phyloP scores from a whole-genome alignment of 2,888 invertebrate species.

The Cheilosia pagana region DNA sequence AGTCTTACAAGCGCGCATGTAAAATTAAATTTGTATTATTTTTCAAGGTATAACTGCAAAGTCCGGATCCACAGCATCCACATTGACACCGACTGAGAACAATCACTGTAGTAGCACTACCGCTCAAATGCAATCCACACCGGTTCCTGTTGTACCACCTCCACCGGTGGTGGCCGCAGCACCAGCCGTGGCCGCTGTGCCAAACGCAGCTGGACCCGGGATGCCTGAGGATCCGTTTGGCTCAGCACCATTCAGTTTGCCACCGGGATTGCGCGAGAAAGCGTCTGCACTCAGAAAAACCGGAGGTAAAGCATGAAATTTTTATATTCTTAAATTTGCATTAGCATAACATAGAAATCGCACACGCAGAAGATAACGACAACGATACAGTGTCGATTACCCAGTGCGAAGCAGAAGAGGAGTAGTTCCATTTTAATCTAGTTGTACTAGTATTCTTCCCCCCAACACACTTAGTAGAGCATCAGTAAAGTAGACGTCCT shows the following conservation, averaged over 20 bases:
- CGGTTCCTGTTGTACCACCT: slow-evolving; percentile 58
- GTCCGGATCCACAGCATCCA: slow-evolving; percentile 82
- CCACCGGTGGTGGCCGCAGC: slow-evolving; percentile 38
- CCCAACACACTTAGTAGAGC: slow-evolving; percentile 58
- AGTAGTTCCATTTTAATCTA: slow-evolving; percentile 71
- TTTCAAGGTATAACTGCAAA: slow-evolving; percentile 82
- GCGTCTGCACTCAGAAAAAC: slow-evolving; percentile 83
- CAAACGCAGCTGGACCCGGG: slow-evolving; percentile 77
- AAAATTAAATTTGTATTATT: neutral
- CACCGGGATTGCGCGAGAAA: slow-evolving; percentile 84
- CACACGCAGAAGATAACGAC: slow-evolving; percentile 72
- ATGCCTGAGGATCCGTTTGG: slow-evolving; percentile 90
- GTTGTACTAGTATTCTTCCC: slow-evolving; percentile 61
- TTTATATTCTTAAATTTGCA: slow-evolving; percentile 73
- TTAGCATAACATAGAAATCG: slow-evolving; percentile 73
- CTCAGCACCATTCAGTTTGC: slow-evolving; percentile 91
- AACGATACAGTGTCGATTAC: slow-evolving; percentile 63
- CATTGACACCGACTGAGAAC: slow-evolving; percentile 81
- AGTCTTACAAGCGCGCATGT: neutral
- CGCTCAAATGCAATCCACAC: slow-evolving; percentile 64
- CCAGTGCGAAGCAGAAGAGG: slow-evolving; percentile 69
- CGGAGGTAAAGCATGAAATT: slow-evolving; percentile 84
- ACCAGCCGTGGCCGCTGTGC: slow-evolving; percentile 50
- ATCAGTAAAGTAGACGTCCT: slow-evolving; percentile 65
- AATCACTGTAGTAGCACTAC: slow-evolving; percentile 71